Conservation (phyloP, 2,797 vertebrate species). For the Anguilla pacifica region DNA sequence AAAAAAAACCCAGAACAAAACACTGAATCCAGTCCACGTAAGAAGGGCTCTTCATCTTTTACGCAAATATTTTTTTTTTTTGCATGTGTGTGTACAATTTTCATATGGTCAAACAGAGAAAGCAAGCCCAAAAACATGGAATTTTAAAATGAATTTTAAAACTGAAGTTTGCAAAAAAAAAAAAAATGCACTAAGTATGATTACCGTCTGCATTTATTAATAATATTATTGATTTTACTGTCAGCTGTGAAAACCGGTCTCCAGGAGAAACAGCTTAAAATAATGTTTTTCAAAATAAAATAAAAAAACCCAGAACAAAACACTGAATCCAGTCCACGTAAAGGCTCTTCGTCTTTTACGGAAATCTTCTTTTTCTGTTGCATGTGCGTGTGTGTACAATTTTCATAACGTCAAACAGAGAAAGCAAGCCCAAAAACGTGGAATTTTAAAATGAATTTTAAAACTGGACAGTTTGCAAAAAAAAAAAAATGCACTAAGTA, state of each 20-base stretch:
- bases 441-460: constrained; percentile 15
- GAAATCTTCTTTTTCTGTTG: constrained; percentile 23
- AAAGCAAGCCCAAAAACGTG: constrained; percentile 28
- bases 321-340: constrained; percentile 19
- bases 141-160: constrained; percentile 22
- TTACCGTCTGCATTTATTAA: constrained; percentile 44
- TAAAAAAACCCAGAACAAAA: constrained; percentile 38
- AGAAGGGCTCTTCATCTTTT: constrained; percentile 32
- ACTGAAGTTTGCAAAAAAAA: constrained; percentile 37
- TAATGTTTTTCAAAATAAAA: constrained; percentile 45
- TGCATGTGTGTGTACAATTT: not conserved
- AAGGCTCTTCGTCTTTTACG: constrained; percentile 13
- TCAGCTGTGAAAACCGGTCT: constrained; percentile 56
- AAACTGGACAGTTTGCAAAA: constrained; percentile 35
- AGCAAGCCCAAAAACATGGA: constrained; percentile 23
- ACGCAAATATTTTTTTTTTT: constrained; percentile 24
- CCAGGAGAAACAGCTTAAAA: constrained; percentile 11
- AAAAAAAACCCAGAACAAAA: constrained; percentile 38
- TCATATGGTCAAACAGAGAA: constrained; percentile 30
- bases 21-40: constrained; percentile 29
- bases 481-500: constrained; percentile 29
- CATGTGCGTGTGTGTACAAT: not conserved
- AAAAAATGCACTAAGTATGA: constrained; percentile 33
- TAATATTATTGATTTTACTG: constrained; percentile 52
- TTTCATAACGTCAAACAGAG: constrained; percentile 21